A percentile compares a stretch with the other conserved stretches of the same genome.
These are phyloP conservation scores for Panagrolaimus sp. DNA, from an alignment of 1,140 invertebrate species.

Conservation along the genomic window DNA sequence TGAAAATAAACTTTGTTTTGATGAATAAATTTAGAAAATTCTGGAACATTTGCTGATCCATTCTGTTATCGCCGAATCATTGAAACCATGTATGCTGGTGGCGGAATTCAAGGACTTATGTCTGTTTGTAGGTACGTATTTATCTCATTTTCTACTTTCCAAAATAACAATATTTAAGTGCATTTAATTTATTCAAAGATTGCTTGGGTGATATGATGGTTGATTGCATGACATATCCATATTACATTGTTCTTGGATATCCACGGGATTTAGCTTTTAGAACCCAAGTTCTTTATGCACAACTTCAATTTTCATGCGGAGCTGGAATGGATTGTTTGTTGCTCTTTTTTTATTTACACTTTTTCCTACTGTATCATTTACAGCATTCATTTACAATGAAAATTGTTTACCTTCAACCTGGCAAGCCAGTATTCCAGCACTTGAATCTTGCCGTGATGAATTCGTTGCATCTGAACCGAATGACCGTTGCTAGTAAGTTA, in stretches of 20 bases:
- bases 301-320: conserved; percentile 3
- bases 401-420: neutral
- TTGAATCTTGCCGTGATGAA: conserved; percentile 4
- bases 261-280: neutral
- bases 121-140: conserved; percentile 3
- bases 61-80: neutral
- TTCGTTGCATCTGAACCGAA: neutral
- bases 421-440: neutral
- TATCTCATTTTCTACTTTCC: neutral
- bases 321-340: neutral
- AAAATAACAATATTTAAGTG: neutral
- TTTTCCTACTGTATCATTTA: neutral
- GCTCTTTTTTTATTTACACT: neutral
- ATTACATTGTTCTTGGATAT: neutral
- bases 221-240: neutral
- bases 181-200: conserved; percentile 13
- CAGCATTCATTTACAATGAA: conserved; percentile 13
- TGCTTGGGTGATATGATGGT: conserved; percentile 3
- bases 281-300: neutral
- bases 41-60: neutral
- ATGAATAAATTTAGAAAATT: neutral
- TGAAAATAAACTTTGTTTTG: neutral
- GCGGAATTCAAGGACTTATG: conserved; percentile 11
- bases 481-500: conserved; percentile 3
- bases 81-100: neutral